A percentile compares a stretch with the other conserved stretches of the same genome.
Conservation (phyloP, 92 coral and sea anemone species). For the Actinostola sp. region DNA sequence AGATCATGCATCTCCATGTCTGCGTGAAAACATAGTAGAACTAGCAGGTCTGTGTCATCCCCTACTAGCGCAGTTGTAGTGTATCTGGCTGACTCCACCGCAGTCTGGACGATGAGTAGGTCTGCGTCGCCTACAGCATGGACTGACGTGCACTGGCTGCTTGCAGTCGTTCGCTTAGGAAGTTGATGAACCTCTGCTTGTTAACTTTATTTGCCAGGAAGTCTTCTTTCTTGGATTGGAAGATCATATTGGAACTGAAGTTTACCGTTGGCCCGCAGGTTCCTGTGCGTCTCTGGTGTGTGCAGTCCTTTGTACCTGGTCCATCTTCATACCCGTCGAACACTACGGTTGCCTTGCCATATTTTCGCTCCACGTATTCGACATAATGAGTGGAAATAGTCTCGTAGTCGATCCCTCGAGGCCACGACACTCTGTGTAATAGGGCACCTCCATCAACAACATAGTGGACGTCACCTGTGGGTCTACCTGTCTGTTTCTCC, state of each 20-base stretch:
- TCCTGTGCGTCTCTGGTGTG: conserved; percentile 42
- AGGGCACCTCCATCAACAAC: too few relatives aligned
- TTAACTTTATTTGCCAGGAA: background rate
- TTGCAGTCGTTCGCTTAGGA: background rate
- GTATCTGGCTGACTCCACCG: conserved; percentile 4
- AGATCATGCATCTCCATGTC: background rate
- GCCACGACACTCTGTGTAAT: too few relatives aligned
- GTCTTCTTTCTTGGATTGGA: conserved; percentile 25
- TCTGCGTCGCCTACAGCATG: conserved; percentile 30
- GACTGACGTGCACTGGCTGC: background rate
- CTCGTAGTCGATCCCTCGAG: background rate
- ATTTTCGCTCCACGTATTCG: conserved; percentile 21
- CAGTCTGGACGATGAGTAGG: conserved; percentile 16
- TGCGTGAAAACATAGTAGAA: conserved; percentile 25
- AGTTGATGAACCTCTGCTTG: conserved; percentile 3
- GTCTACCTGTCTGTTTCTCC: too few relatives aligned
- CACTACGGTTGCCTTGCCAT: conserved; percentile 43
- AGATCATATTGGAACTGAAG: background rate
- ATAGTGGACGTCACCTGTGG: too few relatives aligned
- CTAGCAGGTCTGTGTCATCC: conserved; percentile 40
- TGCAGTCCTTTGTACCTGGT: conserved; percentile 45
- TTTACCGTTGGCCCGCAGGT: background rate
- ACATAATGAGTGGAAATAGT: background rate
- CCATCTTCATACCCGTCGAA: conserved; percentile 65
- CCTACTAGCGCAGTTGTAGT: conserved; percentile 12